These are phyloP conservation scores for Pteronura brasiliensis DNA, from an alignment of 2,113 vertebrate genomes.

Conservation along the genomic window DNA sequence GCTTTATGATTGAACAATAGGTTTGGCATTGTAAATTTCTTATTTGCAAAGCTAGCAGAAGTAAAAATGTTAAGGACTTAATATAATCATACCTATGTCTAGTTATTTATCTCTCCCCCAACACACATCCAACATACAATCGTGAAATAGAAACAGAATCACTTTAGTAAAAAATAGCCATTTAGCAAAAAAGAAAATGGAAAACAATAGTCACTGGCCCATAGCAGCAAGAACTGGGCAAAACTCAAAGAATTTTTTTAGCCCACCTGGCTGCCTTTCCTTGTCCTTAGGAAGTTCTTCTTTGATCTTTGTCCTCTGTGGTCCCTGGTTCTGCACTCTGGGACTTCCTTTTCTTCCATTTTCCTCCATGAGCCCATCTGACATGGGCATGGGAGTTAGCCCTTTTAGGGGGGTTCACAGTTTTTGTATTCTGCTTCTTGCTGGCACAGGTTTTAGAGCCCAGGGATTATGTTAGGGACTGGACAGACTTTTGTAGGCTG, in stretches of 20 bases:
- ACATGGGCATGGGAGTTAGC: neutral
- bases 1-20: neutral
- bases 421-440: slow-evolving; percentile 48
- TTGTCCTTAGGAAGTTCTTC: neutral
- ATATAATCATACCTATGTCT: neutral
- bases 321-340: neutral
- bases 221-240: neutral
- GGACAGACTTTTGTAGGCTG: neutral
- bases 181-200: neutral
- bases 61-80: neutral
- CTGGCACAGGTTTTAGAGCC: neutral
- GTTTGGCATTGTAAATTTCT: neutral
- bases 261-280: neutral
- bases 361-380: neutral
- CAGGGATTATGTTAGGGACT: slow-evolving; percentile 1
- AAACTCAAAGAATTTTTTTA: neutral
- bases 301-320: neutral
- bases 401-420: neutral
- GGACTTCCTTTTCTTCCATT: neutral
- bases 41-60: slow-evolving; percentile 7
- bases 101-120: neutral
- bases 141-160: neutral
- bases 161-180: neutral
- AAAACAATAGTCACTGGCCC: neutral
- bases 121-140: neutral